Evolutionary conservation across 1,140 invertebrate species (phyloP).

Genomic region (Anastrepha obliqua): DNA sequence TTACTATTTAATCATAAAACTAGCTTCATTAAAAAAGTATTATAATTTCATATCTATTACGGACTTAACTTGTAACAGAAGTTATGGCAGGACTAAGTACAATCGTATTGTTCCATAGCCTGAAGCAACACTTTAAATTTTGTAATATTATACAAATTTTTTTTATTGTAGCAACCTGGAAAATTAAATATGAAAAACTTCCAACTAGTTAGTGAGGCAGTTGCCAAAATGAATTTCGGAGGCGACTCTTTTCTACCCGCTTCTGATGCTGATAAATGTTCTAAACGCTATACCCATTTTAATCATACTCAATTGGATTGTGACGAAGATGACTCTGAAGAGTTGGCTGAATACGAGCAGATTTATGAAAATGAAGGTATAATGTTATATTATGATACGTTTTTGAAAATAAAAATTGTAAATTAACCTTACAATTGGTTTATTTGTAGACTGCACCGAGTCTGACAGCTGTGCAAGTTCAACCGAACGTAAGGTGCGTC

Average conservation of each 20-base stretch:
- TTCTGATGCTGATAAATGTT: constrained; percentile 65
- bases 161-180: constrained; percentile 82
- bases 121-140: background rate
- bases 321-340: constrained; percentile 81
- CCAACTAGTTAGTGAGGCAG: constrained; percentile 88
- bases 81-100: no score
- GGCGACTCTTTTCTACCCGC: constrained; percentile 68
- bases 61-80: no score
- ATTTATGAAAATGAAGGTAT: constrained; percentile 76
- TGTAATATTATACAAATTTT: constrained; percentile 36
- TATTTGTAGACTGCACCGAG: constrained; percentile 83
- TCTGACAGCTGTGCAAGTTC: constrained; percentile 86
- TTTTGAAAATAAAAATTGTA: background rate
- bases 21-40: no score
- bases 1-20: no score
- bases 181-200: constrained; percentile 93
- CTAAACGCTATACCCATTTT: constrained; percentile 73
- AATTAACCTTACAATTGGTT: background rate
- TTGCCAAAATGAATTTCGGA: constrained; percentile 83
- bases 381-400: background rate
- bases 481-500: constrained; percentile 80
- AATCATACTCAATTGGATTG: constrained; percentile 87
- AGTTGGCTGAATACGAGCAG: constrained; percentile 73
- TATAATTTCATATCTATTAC: no score
- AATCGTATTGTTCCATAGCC: no score